Evolutionary conservation across 2,797 vertebrate genomes (phyloP).

Genomic region (Arctocebus calabarensis): DNA sequence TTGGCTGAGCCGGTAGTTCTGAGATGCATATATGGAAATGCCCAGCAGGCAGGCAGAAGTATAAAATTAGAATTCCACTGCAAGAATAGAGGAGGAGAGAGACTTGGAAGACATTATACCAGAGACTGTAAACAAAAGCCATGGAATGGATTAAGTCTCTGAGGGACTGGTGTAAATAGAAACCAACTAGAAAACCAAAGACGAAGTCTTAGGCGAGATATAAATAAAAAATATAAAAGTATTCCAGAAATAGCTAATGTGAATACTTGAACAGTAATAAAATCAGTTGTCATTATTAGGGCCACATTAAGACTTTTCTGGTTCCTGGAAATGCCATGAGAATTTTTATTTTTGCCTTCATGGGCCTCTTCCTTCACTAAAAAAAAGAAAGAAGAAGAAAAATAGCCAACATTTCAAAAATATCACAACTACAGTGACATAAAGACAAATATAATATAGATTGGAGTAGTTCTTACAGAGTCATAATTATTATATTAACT

Average conservation of each 20-base stretch:
- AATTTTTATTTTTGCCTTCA: not conserved
- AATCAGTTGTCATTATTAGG: not conserved
- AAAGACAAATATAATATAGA: not conserved
- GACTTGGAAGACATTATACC: not conserved
- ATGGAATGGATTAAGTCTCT: not conserved
- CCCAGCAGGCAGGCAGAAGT: not conserved
- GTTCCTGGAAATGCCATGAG: not conserved
- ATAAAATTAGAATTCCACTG: not conserved
- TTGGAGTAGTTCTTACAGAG: not conserved
- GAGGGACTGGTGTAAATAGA: not conserved
- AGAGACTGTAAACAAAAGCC: not conserved
- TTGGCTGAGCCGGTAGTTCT: not conserved
- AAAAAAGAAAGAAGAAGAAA: not conserved
- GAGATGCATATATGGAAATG: not conserved
- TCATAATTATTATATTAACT: not conserved
- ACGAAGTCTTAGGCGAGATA: not conserved
- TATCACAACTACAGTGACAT: not conserved
- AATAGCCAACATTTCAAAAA: not conserved
- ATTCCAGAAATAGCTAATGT: not conserved
- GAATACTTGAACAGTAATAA: not conserved
- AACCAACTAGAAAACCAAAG: not conserved
- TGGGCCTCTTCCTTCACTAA: not conserved
- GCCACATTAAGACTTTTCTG: not conserved
- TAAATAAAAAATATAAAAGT: slow-evolving; percentile 3
- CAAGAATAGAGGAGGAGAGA: not conserved